These are phyloP conservation scores for Caenorhabditis afra DNA, from an alignment of 2,888 invertebrate species.

Conservation along the genomic window DNA sequence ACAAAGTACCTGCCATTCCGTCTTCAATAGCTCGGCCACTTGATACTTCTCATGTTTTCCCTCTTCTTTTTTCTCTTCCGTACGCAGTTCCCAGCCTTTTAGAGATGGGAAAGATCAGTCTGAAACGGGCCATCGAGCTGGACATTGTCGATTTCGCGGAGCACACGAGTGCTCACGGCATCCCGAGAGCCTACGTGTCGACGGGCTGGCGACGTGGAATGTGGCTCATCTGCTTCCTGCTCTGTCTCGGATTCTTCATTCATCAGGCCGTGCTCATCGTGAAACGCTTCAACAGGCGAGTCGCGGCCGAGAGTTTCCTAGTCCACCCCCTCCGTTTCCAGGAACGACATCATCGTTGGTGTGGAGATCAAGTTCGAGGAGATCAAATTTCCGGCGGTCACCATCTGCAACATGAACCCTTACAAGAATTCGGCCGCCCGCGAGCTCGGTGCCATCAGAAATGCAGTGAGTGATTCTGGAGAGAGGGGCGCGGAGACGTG, in stretches of 20 bases:
- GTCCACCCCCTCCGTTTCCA: conserved; percentile 16
- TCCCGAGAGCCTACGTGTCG: conserved; percentile 78
- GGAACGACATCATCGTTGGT: conserved; percentile 80
- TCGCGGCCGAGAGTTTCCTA: background rate
- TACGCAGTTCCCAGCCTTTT: background rate
- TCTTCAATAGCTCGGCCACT: conserved; percentile 28
- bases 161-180: conserved; percentile 79
- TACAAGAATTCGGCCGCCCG: conserved; percentile 79
- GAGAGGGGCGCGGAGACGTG: too few relatives aligned
- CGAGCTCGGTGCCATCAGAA: conserved; percentile 69
- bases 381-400: conserved; percentile 78
- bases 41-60: conserved; percentile 47
- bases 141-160: conserved; percentile 74
- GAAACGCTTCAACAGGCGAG: conserved; percentile 70
- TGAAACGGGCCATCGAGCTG: conserved; percentile 57
- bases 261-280: conserved; percentile 77
- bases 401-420: conserved; percentile 79
- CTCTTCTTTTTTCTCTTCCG: background rate
- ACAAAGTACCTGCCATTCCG: conserved; percentile 24
- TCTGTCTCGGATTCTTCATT: conserved; percentile 74
- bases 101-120: conserved; percentile 49
- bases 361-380: conserved; percentile 80
- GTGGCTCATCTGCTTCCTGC: conserved; percentile 76
- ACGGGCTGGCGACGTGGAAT: conserved; percentile 66
- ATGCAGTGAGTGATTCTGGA: conserved; percentile 66